Conservation (phyloP, 2,888 invertebrate genomes). For the Dusona sp. region DNA sequence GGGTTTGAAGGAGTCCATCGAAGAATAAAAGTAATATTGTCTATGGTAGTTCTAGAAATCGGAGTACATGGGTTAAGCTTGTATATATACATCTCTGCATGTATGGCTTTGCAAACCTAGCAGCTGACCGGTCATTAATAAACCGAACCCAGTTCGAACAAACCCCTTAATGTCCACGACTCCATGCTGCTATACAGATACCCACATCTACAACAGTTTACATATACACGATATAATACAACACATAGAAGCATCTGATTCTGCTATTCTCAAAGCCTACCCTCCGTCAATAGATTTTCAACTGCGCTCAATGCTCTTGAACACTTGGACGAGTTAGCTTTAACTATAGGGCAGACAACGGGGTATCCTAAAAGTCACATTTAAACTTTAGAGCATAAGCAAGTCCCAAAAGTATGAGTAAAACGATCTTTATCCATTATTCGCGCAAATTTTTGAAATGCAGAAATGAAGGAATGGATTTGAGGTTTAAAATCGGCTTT, state of each 20-base stretch:
- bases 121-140: constrained; percentile 84
- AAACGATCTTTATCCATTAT: no score
- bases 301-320: constrained; percentile 71
- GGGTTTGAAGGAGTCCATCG: not conserved
- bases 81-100: not conserved
- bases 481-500: no score
- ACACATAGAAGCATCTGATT: constrained; percentile 74
- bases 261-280: constrained; percentile 82
- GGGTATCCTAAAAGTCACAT: not conserved
- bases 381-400: no score
- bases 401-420: no score
- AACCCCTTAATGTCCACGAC: constrained; percentile 62
- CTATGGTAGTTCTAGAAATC: not conserved
- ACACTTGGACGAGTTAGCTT: constrained; percentile 9
- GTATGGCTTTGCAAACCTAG: constrained; percentile 48
- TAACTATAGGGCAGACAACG: not conserved
- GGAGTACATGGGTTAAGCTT: constrained; percentile 6
- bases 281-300: constrained; percentile 76
- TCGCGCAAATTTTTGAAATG: no score
- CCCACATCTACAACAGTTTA: no score
- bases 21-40: constrained; percentile 1
- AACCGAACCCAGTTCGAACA: constrained; percentile 83
- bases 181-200: constrained; percentile 15
- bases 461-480: no score
- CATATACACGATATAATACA: constrained; percentile 47